Evolutionary conservation across 2,113 vertebrate genomes (phyloP).

Genomic region (Hoplias malabaricus): DNA sequence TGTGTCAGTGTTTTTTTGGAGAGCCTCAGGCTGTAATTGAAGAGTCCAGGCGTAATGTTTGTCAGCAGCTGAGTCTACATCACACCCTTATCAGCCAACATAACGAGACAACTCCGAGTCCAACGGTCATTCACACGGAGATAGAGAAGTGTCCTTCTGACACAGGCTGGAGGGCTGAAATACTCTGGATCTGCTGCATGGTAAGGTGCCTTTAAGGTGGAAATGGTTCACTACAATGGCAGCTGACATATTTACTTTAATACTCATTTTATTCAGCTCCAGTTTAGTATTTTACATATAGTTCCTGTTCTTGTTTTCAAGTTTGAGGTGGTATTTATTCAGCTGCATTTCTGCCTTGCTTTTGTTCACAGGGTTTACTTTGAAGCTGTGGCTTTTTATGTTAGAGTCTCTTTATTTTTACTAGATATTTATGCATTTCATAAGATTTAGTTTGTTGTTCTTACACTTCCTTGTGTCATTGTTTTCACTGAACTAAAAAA

Average conservation of each 20-base stretch:
- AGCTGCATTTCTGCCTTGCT: too few relatives aligned
- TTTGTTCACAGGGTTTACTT: not conserved
- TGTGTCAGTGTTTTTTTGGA: not conserved
- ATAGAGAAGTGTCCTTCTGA: not conserved
- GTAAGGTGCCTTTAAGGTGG: not conserved
- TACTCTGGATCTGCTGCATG: not conserved
- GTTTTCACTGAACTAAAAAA: too few relatives aligned
- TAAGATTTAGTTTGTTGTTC: too few relatives aligned
- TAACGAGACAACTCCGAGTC: not conserved
- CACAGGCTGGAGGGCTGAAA: not conserved
- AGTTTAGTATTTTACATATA: too few relatives aligned
- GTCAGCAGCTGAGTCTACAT: constrained; percentile 14
- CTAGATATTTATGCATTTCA: too few relatives aligned
- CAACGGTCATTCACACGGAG: constrained; percentile 7
- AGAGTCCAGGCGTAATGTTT: constrained; percentile 12
- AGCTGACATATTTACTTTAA: too few relatives aligned
- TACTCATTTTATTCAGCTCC: too few relatives aligned
- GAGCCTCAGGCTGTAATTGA: not conserved
- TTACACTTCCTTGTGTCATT: too few relatives aligned
- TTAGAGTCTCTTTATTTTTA: too few relatives aligned
- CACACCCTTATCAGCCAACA: constrained; percentile 40
- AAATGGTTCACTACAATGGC: not conserved
- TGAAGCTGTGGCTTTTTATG: too few relatives aligned
- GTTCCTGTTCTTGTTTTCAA: too few relatives aligned
- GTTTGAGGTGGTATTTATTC: too few relatives aligned